Evolutionary conservation across 53 echinoderm and acorn worm genomes (phyloP), one percentile per base, ranked within the genome.

Genomic region (Paelopatides confundens): DNA sequence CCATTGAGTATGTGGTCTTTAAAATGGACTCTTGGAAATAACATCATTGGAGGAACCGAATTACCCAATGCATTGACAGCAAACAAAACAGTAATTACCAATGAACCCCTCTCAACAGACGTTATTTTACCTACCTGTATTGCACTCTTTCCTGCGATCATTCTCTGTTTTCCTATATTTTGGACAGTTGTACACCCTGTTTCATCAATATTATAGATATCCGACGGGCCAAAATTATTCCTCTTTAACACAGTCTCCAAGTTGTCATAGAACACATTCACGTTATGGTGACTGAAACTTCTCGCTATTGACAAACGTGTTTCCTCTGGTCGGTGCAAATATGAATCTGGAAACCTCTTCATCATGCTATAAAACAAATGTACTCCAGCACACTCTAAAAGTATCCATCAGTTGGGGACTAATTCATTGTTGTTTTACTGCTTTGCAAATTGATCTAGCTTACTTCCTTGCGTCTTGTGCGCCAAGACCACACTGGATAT

Each of bases 21-120:
- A 48, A 68, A 91, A 48, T 91, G 79, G 18, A 81, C 87, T 18
- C 87, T 39, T 54, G 92, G 88, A 49, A 92, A 92, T 1, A 92
- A 39, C 67, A 91, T 53, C 52, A 91, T 28, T 9, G 91, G 91
- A 48, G 87, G 91, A 69, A 91, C 49, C 18, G 14, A 43, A 11
- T 78, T 18, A 4, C 91, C 87, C 62, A 43, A 14, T 34, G 91
- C 81, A 43, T 63, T 68, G 24, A 79, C 81, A 14, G 86, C 36
- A 39, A 49, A 76, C 33, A 82, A 36, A 14, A 91, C 81, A 21
- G 87, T 87, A 2, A n/a, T n/a, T 7, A 91, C 82, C 49, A 91
- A 46, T 66, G 26, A 27, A 4, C 91, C 91, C 36, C 86, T 79
- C 81, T 91, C 87, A 28, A 53, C 90, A 23, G 91, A 87, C 2